Evolutionary conservation across 92 coral and sea anemone genomes (phyloP).

Genomic region (Plumapathes pennacea): DNA sequence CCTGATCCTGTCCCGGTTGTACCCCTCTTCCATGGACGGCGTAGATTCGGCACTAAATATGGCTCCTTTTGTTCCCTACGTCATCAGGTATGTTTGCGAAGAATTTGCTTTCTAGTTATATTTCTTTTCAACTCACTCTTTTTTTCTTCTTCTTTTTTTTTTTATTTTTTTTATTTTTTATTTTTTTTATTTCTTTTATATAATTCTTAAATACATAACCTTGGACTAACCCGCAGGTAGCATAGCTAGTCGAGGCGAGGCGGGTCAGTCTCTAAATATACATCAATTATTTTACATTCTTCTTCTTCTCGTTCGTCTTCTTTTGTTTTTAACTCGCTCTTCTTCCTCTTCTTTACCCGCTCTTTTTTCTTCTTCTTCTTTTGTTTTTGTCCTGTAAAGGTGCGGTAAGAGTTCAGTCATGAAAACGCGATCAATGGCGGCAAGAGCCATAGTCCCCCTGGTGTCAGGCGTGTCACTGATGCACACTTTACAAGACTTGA

Average conservation of each 20-base stretch:
- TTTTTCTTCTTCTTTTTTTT: too few species aligned
- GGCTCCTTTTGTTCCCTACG: constrained; percentile 89
- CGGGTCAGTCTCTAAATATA: too few species aligned
- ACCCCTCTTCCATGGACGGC: constrained; percentile 96
- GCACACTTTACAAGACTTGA: constrained; percentile 41
- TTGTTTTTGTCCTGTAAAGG: constrained; percentile 49
- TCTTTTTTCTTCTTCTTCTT: not conserved
- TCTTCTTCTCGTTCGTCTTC: too few species aligned
- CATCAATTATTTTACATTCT: too few species aligned
- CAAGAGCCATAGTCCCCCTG: constrained; percentile 89
- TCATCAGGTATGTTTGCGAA: too few species aligned
- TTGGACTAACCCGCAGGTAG: too few species aligned
- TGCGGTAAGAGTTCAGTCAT: constrained; percentile 82
- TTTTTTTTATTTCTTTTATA: too few species aligned
- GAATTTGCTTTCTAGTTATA: too few species aligned
- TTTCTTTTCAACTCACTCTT: too few species aligned
- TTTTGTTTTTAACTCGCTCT: not conserved
- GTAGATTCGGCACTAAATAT: constrained; percentile 87
- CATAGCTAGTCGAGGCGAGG: too few species aligned
- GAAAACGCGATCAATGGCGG: constrained; percentile 88
- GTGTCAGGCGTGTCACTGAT: constrained; percentile 67
- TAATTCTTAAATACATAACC: too few species aligned
- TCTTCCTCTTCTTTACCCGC: not conserved
- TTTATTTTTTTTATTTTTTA: too few species aligned
- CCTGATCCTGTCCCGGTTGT: constrained; percentile 82